A percentile compares a stretch with the other conserved stretches of the same genome.
Conservation (phyloP, 1,140 invertebrate genomes). For the Nymphalis io region DNA sequence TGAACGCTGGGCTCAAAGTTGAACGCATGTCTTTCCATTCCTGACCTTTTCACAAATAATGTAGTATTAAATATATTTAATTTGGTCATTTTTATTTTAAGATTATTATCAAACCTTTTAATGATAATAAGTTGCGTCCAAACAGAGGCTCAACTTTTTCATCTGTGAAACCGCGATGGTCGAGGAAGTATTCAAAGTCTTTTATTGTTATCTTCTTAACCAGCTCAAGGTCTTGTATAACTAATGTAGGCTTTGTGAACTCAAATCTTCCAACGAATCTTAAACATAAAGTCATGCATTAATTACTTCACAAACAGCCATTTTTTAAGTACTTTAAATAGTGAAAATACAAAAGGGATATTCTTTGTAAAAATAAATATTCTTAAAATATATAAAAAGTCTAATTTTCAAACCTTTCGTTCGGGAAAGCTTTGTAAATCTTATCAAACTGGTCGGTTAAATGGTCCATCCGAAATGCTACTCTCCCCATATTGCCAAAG, state of each 20-base stretch:
- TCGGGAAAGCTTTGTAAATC: constrained; percentile 28
- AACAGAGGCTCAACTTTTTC: constrained; percentile 29
- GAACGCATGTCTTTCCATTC: constrained; percentile 47
- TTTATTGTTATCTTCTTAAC: constrained; percentile 42
- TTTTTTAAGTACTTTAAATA: not conserved
- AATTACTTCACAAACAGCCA: not conserved
- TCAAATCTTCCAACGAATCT: constrained; percentile 40
- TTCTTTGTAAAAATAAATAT: too few relatives aligned
- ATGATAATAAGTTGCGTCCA: constrained; percentile 30
- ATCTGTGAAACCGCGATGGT: constrained; percentile 35
- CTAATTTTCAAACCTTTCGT: not conserved
- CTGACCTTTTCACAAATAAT: constrained; percentile 79
- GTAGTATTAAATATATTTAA: not conserved
- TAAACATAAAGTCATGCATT: not conserved
- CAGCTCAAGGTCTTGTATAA: constrained; percentile 34
- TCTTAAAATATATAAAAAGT: not conserved
- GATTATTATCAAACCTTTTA: constrained; percentile 28
- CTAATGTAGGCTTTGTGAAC: constrained; percentile 19
- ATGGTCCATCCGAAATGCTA: constrained; percentile 33
- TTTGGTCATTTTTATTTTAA: not conserved
- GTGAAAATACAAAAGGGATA: not conserved
- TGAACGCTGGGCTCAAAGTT: constrained; percentile 81
- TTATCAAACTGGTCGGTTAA: constrained; percentile 34
- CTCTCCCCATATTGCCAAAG: constrained; percentile 43
- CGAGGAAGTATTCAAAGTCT: constrained; percentile 42